Percentiles rank a stretch among this genome's conserved stretches.
Evolutionary conservation across 2,113 vertebrate genomes (phyloP).

Genomic region (Prunella fulvescens): DNA sequence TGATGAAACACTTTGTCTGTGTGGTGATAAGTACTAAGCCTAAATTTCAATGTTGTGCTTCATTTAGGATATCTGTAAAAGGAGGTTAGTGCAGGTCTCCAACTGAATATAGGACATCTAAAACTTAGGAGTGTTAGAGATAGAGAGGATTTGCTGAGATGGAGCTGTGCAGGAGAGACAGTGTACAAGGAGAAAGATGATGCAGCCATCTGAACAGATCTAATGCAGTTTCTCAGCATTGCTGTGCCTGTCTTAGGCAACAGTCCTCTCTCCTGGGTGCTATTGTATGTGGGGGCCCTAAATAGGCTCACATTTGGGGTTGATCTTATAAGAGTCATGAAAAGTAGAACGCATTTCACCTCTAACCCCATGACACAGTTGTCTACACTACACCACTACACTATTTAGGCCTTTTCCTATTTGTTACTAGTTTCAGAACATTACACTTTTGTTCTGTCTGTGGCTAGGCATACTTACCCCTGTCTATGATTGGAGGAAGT

Average conservation of each 20-base stretch:
- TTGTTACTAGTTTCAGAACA: neutral
- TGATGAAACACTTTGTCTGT: neutral
- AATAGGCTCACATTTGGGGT: neutral
- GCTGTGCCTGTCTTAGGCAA: neutral
- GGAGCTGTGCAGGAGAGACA: neutral
- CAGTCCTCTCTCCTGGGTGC: neutral
- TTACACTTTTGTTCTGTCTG: neutral
- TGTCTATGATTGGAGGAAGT: neutral
- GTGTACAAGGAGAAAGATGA: neutral
- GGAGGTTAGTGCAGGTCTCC: neutral
- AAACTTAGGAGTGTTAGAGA: neutral
- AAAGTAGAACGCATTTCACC: neutral
- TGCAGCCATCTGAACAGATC: neutral
- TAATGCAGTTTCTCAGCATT: neutral
- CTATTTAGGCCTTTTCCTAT: neutral
- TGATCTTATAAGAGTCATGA: neutral
- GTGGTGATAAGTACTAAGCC: neutral
- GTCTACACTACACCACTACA: neutral
- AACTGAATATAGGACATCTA: neutral
- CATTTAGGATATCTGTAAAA: neutral
- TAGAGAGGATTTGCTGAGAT: neutral
- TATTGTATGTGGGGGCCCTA: rapidly evolving
- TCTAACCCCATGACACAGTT: neutral
- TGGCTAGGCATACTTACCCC: neutral
- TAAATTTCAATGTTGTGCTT: neutral